Evolutionary conservation across 1,140 invertebrate genomes (phyloP), one percentile per base, ranked within the genome.

Genomic region (Drosophila busckii): DNA sequence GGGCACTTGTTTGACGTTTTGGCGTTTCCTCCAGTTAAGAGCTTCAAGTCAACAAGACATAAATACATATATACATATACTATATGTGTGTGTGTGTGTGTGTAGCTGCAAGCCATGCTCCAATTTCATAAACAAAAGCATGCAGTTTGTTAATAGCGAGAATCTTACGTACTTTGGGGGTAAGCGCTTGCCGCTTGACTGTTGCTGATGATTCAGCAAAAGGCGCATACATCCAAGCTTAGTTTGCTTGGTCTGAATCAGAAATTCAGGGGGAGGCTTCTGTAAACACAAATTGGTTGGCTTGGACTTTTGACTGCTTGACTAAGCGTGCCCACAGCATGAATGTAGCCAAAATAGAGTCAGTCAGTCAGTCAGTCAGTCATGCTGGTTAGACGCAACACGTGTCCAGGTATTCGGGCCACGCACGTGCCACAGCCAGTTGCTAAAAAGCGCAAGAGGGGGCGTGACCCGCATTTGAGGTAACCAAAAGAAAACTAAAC

Each of bases 111-210:
- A 76, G 70, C 70, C 46, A 56, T 22, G 50, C 34, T 78, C 70
- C 28, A 52, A 76, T 76, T 76, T 76, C 71, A 68, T 78, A 76
- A 76, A 76, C 70, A 76, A 76, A 61, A 68, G 46, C 61, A 66
- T 70, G 66, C 66, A 65, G 52, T 76, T 65, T 70, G 60, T 70
- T 65, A 65, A 70, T 73, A 64, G 68, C 48, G 73, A 52, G 48
- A 67, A 73, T 58, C 35, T 38, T 38, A 9, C 3, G 8, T 49
- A 25, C 3, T 28, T 19, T 23, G 52, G 42, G 48, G 55, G 55
- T 41, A 37, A 53, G 42, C 48, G 29, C 19, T 53, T 40, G 38
- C 9, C 23, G 38, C 12, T 41, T 42, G n/a, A n/a, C n/a, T 42
- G 10, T 17, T 23, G 19, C 15, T 60, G 56, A 48, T 60, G 56